phyloP scores from a whole-genome alignment of 2,888 invertebrate genomes.

The Molorchus minor region DNA sequence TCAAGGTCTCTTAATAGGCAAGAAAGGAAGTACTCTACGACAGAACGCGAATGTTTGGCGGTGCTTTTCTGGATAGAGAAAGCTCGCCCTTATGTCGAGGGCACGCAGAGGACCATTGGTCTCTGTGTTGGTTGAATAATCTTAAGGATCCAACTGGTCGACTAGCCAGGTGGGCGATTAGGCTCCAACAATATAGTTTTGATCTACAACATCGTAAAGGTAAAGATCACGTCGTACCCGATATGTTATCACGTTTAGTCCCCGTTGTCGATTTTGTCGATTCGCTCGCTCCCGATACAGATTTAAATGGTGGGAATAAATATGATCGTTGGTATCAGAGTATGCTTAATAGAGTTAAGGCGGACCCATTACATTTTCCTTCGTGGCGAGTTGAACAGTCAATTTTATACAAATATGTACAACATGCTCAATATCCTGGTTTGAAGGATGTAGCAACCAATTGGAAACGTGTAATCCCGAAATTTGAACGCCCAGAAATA shows the following conservation, averaged over 20 bases:
- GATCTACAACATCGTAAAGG: slow-evolving; percentile 35
- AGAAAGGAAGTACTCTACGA: slow-evolving; percentile 32
- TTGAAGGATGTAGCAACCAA: slow-evolving; percentile 17
- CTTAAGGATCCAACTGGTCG: slow-evolving; percentile 37
- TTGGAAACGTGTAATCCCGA: slow-evolving; percentile 40
- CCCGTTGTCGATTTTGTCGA: slow-evolving; percentile 16
- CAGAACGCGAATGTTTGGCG: slow-evolving; percentile 35
- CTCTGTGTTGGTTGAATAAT: too few relatives aligned
- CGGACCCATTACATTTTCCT: slow-evolving; percentile 27
- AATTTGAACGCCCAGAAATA: slow-evolving; percentile 32
- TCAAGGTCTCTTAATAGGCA: slow-evolving; percentile 27
- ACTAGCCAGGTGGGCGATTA: slow-evolving; percentile 35
- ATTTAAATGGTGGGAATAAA: background rate
- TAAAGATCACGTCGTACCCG: slow-evolving; percentile 33
- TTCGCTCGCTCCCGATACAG: background rate
- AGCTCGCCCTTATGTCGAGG: slow-evolving; percentile 35
- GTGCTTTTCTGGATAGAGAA: slow-evolving; percentile 38
- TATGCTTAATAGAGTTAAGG: slow-evolving; percentile 24
- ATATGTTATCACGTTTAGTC: slow-evolving; percentile 30
- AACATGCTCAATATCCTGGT: slow-evolving; percentile 8
- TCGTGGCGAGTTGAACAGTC: slow-evolving; percentile 29
- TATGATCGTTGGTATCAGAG: slow-evolving; percentile 33
- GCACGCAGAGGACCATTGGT: too few relatives aligned
- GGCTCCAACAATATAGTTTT: slow-evolving; percentile 34
- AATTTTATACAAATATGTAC: slow-evolving; percentile 35